Percentiles rank a stretch among this genome's conserved stretches.
Evolutionary conservation across 2,113 vertebrate species (phyloP).

Genomic region (Chamaetylas fuelleborni): DNA sequence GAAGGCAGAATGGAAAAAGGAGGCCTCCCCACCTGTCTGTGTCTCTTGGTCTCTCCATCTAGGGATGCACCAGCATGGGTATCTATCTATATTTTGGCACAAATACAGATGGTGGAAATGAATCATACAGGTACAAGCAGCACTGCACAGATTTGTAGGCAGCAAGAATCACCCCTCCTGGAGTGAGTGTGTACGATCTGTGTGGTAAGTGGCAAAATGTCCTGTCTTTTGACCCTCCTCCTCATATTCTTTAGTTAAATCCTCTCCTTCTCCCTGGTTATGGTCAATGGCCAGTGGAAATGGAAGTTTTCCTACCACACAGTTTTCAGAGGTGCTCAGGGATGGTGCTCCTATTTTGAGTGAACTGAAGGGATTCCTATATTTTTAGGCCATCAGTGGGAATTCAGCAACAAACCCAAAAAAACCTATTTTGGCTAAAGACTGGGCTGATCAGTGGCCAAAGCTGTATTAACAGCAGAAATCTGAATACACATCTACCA

Average conservation of each 20-base stretch:
- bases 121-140: slow-evolving; percentile 4
- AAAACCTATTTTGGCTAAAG: background rate
- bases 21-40: background rate
- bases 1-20: slow-evolving; percentile 11
- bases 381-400: background rate
- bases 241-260: background rate
- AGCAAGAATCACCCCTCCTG: background rate
- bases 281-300: background rate
- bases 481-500: background rate
- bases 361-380: background rate
- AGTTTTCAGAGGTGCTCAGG: background rate
- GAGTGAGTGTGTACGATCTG: background rate
- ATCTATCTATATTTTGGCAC: slow-evolving; percentile 1
- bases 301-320: accelerated
- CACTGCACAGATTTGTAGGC: slow-evolving; percentile 10
- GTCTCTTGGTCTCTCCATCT: background rate
- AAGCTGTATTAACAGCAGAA: background rate
- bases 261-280: background rate
- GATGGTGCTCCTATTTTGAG: background rate
- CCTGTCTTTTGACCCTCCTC: background rate
- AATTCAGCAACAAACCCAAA: background rate
- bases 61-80: background rate
- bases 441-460: background rate
- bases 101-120: background rate
- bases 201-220: background rate